phyloP scores from a whole-genome alignment of 2,797 vertebrate genomes.

The Pseudopleuronectes americanus region DNA sequence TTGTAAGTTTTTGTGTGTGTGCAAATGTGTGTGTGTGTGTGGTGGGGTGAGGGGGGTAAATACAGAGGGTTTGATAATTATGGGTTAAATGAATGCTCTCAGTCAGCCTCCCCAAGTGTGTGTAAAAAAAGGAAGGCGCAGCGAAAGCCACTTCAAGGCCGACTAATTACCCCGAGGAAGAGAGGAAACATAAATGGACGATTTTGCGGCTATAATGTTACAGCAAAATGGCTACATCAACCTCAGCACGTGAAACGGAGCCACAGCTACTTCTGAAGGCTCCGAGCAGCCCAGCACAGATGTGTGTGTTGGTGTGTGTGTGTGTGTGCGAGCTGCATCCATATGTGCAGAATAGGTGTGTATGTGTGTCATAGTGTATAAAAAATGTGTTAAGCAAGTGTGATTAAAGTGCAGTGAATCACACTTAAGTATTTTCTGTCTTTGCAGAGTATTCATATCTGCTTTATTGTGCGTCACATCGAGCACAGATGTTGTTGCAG shows the following conservation, averaged over 20 bases:
- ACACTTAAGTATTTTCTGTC: neutral
- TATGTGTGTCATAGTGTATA: conserved; percentile 1
- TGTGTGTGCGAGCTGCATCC: conserved; percentile 9
- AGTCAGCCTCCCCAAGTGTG: conserved; percentile 76
- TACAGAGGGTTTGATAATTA: conserved; percentile 81
- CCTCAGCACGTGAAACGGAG: conserved; percentile 74
- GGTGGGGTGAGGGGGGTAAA: conserved; percentile 58
- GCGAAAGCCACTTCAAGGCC: conserved; percentile 83
- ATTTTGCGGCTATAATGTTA: conserved; percentile 77
- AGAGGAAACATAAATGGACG: conserved; percentile 79
- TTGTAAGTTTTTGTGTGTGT: conserved; percentile 58
- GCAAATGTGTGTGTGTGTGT: conserved; percentile 43
- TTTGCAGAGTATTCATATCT: neutral
- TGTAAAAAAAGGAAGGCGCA: conserved; percentile 78
- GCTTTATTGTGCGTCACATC: neutral
- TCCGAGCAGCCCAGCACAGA: conserved; percentile 40
- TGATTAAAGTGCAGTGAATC: conserved; percentile 19
- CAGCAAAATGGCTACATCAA: conserved; percentile 70
- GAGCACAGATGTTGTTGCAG: neutral
- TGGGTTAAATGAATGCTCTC: conserved; percentile 79
- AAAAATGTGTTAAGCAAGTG: conserved; percentile 18
- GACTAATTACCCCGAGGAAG: conserved; percentile 81
- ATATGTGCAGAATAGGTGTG: conserved; percentile 34
- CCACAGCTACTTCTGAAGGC: conserved; percentile 66
- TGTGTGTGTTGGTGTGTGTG: conserved; percentile 40